Percentiles rank a stretch among this genome's conserved stretches.
These are phyloP conservation scores for Oophaga pumilio DNA, from an alignment of 2,113 vertebrate species.

Conservation along the genomic window DNA sequence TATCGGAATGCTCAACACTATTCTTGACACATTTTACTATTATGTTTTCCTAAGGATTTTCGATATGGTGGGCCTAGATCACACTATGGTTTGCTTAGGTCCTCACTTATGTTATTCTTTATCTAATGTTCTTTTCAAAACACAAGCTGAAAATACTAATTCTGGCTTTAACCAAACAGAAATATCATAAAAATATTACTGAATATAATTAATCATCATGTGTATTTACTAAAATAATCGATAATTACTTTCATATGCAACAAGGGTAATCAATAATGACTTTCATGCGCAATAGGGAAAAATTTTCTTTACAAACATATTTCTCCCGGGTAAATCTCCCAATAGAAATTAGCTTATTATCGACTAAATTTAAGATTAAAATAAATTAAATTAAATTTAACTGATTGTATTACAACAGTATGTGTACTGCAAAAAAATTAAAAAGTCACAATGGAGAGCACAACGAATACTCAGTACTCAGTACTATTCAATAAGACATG, in stretches of 20 bases:
- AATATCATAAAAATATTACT: not conserved
- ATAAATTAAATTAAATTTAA: not conserved
- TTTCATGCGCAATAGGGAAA: not conserved
- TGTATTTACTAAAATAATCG: not conserved
- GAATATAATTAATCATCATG: conserved; percentile 1
- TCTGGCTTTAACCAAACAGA: not conserved
- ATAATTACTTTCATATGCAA: not conserved
- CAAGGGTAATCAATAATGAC: not conserved
- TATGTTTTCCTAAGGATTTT: not conserved
- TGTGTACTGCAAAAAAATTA: too few relatives aligned
- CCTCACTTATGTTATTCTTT: not conserved
- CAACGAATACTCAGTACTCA: too few relatives aligned
- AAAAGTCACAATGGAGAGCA: too few relatives aligned
- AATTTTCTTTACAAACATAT: not conserved
- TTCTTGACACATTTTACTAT: not conserved
- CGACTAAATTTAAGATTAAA: not conserved
- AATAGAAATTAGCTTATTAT: not conserved
- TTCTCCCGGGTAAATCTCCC: not conserved
- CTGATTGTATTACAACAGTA: too few relatives aligned
- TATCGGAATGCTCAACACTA: too few relatives aligned
- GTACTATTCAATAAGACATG: too few relatives aligned
- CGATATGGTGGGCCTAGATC: not conserved
- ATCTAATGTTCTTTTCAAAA: not conserved
- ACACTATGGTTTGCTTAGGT: not conserved
- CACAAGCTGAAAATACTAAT: not conserved